These are phyloP conservation scores for Euglossa dilemma DNA, from an alignment of 1,140 invertebrate species.

Conservation along the genomic window DNA sequence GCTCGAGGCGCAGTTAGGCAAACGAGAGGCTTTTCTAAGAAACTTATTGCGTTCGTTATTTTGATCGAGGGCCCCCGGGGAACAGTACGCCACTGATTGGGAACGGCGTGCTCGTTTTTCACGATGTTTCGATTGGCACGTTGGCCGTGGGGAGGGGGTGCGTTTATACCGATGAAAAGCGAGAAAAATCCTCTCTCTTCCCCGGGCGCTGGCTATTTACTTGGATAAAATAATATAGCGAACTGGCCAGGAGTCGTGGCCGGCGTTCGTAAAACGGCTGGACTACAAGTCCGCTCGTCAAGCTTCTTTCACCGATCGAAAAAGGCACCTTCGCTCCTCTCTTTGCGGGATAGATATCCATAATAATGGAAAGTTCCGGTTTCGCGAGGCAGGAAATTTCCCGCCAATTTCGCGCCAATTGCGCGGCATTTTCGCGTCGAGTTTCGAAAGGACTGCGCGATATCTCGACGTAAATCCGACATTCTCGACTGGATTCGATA, in stretches of 20 bases:
- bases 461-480: no score
- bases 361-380: neutral
- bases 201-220: neutral
- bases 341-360: neutral
- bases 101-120: neutral
- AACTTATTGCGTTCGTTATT: constrained; percentile 9
- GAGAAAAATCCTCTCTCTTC: constrained; percentile 20
- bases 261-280: neutral
- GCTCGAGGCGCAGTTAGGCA: neutral
- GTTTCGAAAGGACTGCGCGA: no score
- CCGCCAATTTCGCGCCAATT: no score
- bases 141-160: no score
- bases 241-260: neutral
- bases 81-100: constrained; percentile 20
- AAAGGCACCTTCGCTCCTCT: neutral
- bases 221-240: constrained; percentile 17
- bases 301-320: neutral
- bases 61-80: neutral
- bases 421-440: no score
- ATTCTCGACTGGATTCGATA: neutral
- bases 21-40: constrained; percentile 25
- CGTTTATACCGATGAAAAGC: neutral
- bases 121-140: no score
- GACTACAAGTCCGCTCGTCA: no score
- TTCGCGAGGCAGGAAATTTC: no score